A percentile compares a stretch with the other conserved stretches of the same genome.
Evolutionary conservation across 1,140 invertebrate species (phyloP).

Genomic region (Caenorhabditis brenneri): DNA sequence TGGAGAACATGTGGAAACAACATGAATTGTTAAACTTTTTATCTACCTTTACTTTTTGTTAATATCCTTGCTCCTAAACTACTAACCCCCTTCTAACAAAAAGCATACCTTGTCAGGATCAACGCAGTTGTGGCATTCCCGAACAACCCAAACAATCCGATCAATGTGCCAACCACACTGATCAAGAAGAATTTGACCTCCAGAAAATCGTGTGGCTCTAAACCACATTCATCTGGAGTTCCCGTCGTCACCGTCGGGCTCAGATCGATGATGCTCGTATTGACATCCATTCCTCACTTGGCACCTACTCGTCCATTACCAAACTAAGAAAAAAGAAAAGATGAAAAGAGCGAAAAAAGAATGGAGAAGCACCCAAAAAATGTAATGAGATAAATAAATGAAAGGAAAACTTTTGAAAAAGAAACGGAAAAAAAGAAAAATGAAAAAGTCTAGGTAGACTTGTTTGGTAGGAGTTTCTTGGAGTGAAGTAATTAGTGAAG

Average conservation of each 20-base stretch:
- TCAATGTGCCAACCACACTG: conserved; percentile 82
- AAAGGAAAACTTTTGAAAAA: not conserved
- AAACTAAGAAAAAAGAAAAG: not conserved
- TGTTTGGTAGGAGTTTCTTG: too few species aligned
- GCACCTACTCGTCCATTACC: conserved; percentile 30
- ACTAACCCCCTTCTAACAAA: too few species aligned
- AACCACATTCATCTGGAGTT: conserved; percentile 45
- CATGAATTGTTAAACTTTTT: too few species aligned
- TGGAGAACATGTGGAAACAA: too few species aligned
- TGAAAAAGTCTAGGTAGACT: conserved; percentile 2
- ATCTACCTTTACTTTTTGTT: too few species aligned
- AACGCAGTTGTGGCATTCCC: conserved; percentile 88
- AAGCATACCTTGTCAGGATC: conserved; percentile 75
- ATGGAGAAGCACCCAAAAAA: not conserved
- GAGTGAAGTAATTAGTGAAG: not conserved
- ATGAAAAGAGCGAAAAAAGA: not conserved
- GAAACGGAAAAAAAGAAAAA: not conserved
- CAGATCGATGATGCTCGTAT: conserved; percentile 15
- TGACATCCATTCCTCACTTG: conserved; percentile 30
- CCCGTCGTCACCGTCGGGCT: not conserved
- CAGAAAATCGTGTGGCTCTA: conserved; percentile 58
- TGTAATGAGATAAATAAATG: not conserved
- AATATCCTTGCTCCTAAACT: too few species aligned
- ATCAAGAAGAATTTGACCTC: conserved; percentile 81
- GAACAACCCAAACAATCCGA: conserved; percentile 83